Conservation (phyloP, 1,140 invertebrate species). For the Whitmania pigra region DNA sequence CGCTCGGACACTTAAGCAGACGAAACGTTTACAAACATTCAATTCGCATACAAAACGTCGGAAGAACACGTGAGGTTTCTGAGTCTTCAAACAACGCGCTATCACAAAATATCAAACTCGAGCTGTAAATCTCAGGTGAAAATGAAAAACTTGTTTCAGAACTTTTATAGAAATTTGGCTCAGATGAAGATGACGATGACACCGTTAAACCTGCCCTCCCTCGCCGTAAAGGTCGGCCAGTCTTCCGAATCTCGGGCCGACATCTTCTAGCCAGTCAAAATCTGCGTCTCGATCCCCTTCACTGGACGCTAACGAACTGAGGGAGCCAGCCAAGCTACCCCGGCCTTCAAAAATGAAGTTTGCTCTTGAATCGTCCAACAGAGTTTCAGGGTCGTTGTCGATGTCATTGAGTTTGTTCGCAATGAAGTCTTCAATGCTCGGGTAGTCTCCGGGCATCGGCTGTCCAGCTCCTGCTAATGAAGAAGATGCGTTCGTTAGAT, state of each 20-base stretch:
- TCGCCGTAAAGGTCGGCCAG: slow-evolving; percentile 85
- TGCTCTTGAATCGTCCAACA: slow-evolving; percentile 54
- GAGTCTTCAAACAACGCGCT: too few relatives aligned
- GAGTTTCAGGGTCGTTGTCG: slow-evolving; percentile 84
- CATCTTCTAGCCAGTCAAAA: slow-evolving; percentile 87
- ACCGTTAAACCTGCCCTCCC: slow-evolving; percentile 11
- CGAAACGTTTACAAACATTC: too few relatives aligned
- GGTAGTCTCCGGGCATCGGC: slow-evolving; percentile 45
- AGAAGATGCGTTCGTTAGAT: not conserved
- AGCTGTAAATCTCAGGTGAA: too few relatives aligned
- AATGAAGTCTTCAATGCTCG: slow-evolving; percentile 90
- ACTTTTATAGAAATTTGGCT: too few relatives aligned
- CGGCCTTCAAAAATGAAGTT: slow-evolving; percentile 87
- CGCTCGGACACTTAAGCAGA: too few relatives aligned
- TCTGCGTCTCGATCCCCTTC: slow-evolving; percentile 84
- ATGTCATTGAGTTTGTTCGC: slow-evolving; percentile 91
- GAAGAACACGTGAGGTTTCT: too few relatives aligned
- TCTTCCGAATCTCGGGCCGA: slow-evolving; percentile 92
- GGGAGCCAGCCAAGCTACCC: slow-evolving; percentile 86
- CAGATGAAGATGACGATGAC: not conserved
- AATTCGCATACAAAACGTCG: too few relatives aligned
- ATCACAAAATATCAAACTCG: too few relatives aligned
- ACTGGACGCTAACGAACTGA: slow-evolving; percentile 61
- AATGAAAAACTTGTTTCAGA: too few relatives aligned
- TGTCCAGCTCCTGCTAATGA: not conserved